A percentile compares a stretch with the other conserved stretches of the same genome.
Conservation (phyloP, 2,113 vertebrate genomes). For the Chaetops frenatus region DNA sequence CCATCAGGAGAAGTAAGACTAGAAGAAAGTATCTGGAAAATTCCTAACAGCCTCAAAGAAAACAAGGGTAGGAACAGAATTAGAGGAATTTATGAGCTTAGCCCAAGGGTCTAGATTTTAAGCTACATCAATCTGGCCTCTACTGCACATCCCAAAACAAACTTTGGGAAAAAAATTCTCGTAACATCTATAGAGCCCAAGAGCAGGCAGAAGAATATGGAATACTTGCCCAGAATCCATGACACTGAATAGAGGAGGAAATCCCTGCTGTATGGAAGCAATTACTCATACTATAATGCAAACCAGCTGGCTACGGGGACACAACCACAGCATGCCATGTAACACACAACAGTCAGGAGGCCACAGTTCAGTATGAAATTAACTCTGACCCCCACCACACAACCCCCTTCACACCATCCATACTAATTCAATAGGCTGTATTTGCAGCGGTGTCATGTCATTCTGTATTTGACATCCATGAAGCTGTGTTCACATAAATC, state of each 20-base stretch:
- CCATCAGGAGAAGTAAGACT: neutral
- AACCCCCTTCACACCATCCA: neutral
- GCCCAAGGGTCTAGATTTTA: neutral
- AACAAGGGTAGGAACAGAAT: neutral
- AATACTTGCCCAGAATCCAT: neutral
- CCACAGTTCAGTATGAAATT: neutral
- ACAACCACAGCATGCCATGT: neutral
- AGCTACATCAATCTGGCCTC: neutral
- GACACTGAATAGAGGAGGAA: neutral
- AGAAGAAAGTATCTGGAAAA: neutral
- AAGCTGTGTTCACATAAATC: neutral
- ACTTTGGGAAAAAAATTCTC: neutral
- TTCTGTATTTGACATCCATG: neutral
- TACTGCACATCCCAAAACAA: neutral
- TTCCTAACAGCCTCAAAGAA: neutral
- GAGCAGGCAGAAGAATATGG: neutral
- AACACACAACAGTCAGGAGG: neutral
- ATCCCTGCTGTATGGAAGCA: neutral
- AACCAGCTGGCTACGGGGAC: neutral
- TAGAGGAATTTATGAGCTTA: neutral
- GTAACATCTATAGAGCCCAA: neutral
- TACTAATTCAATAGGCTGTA: fast-evolving
- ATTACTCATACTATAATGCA: neutral
- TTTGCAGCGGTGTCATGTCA: neutral
- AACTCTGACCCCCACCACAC: neutral